phyloP scores from a whole-genome alignment of 2,888 invertebrate genomes.

The Eretmocerus hayati region DNA sequence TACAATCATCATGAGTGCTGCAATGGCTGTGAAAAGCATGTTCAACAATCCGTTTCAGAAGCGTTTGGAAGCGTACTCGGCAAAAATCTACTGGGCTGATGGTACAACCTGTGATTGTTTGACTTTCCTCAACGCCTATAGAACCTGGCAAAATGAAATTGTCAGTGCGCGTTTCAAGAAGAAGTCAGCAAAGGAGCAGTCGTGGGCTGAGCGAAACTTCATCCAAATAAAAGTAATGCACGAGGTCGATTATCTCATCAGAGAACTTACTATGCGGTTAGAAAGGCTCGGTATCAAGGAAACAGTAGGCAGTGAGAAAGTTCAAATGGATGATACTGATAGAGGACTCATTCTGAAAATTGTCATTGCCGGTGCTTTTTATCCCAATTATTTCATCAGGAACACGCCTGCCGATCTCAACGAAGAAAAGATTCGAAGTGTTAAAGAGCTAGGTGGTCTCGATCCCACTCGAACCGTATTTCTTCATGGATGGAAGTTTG shows the following conservation, averaged over 20 bases:
- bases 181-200: constrained; percentile 46
- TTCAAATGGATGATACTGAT: constrained; percentile 49
- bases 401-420: constrained; percentile 49
- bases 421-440: constrained; percentile 52
- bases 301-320: constrained; percentile 45
- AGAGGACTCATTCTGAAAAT: constrained; percentile 62
- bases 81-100: constrained; percentile 74
- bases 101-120: constrained; percentile 80
- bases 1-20: constrained; percentile 79
- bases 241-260: constrained; percentile 66
- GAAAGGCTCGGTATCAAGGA: constrained; percentile 55
- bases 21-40: constrained; percentile 72
- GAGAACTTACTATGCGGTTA: constrained; percentile 63
- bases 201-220: constrained; percentile 65
- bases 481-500: constrained; percentile 48
- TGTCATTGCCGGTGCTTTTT: constrained; percentile 81
- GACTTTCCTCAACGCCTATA: constrained; percentile 71
- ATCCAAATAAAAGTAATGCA: constrained; percentile 65
- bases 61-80: constrained; percentile 63
- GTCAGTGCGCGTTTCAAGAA: constrained; percentile 54
- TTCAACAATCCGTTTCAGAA: constrained; percentile 69
- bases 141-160: constrained; percentile 65
- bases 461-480: constrained; percentile 74
- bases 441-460: constrained; percentile 60
- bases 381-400: constrained; percentile 81